These are phyloP conservation scores for Sylvicapra grimmia DNA, from an alignment of 2,113 vertebrate species.

Conservation along the genomic window DNA sequence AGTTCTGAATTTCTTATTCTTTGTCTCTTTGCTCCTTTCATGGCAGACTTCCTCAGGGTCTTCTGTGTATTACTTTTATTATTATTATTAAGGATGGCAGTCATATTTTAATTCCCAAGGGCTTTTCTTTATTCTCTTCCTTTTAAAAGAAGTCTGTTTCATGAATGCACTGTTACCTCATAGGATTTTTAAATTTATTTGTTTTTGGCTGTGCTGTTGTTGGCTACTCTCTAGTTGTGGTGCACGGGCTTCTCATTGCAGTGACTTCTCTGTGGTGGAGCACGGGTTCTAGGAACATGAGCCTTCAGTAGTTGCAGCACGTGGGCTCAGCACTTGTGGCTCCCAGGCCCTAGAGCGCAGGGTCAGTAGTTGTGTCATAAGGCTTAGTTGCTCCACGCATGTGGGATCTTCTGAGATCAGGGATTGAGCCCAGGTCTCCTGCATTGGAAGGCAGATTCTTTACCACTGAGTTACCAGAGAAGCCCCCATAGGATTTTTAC, in stretches of 20 bases:
- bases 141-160: background rate
- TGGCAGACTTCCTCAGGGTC: background rate
- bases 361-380: background rate
- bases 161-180: background rate
- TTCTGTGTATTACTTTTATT: background rate
- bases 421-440: background rate
- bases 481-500: background rate
- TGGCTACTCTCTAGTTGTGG: background rate
- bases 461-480: background rate
- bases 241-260: background rate
- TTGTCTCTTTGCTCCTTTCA: conserved; percentile 11
- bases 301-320: background rate
- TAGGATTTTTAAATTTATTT: background rate
- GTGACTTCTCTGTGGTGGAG: background rate
- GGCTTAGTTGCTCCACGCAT: background rate
- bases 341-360: background rate
- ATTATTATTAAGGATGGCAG: background rate
- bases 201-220: background rate
- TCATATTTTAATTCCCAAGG: background rate
- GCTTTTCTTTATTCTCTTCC: background rate
- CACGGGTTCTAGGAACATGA: background rate
- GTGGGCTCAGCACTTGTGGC: background rate
- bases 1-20: background rate
- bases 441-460: background rate
- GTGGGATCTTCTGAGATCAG: background rate